phyloP scores from a whole-genome alignment of 2,113 vertebrate genomes.

The Okapia johnstoni region DNA sequence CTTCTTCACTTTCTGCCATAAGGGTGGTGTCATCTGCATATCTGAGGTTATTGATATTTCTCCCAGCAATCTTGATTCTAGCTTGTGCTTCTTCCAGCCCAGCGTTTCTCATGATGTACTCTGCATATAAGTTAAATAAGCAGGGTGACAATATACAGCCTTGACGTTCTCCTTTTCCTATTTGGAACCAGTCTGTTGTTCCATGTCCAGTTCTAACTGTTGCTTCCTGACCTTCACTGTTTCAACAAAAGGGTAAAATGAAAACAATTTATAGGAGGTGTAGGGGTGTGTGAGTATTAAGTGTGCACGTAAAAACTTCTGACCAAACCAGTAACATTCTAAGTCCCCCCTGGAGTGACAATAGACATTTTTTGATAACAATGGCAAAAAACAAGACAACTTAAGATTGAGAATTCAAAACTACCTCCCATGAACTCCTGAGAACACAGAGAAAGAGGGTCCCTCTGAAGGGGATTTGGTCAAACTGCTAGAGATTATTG shows the following conservation, averaged over 20 bases:
- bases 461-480: not conserved
- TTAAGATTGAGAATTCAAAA: not conserved
- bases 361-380: not conserved
- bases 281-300: not conserved
- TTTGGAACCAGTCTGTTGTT: no score
- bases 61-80: no score
- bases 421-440: rapidly evolving
- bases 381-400: not conserved
- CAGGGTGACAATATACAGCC: no score
- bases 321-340: not conserved
- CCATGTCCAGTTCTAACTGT: no score
- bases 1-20: no score
- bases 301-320: not conserved
- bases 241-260: not conserved
- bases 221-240: no score
- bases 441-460: not conserved
- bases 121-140: no score
- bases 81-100: no score
- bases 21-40: no score
- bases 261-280: not conserved
- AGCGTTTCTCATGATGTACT: no score
- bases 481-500: not conserved
- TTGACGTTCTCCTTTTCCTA: no score
- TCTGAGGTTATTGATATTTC: no score
- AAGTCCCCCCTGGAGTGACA: not conserved